These are phyloP conservation scores for Oscheius sp. DNA, from an alignment of 1,140 invertebrate genomes.

Conservation along the genomic window DNA sequence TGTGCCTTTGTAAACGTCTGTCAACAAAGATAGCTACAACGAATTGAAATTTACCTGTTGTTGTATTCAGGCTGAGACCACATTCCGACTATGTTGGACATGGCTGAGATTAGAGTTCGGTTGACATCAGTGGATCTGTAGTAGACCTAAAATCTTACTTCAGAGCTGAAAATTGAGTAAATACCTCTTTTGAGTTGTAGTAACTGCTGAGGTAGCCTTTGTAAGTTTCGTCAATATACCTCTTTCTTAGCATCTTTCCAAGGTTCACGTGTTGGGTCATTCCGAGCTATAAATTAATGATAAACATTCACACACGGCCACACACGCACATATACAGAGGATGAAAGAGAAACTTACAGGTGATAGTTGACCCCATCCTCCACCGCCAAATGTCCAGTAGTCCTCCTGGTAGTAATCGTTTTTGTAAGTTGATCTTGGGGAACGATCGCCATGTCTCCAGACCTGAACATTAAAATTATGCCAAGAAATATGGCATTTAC, in stretches of 20 bases:
- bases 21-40: background rate
- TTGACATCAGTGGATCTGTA: conserved; percentile 40
- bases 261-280: conserved; percentile 36
- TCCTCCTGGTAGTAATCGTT: conserved; percentile 24
- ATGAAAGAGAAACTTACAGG: too few species aligned
- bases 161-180: background rate
- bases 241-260: conserved; percentile 19
- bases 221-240: conserved; percentile 9
- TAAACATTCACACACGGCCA: too few species aligned
- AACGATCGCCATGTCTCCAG: conserved; percentile 42
- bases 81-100: conserved; percentile 40
- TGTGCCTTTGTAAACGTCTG: background rate
- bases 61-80: conserved; percentile 16
- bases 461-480: conserved; percentile 7
- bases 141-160: conserved; percentile 27
- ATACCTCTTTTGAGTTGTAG: conserved; percentile 32
- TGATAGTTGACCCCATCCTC: conserved; percentile 31
- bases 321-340: too few species aligned
- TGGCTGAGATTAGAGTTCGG: conserved; percentile 37
- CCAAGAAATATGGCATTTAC: too few species aligned
- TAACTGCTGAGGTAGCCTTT: conserved; percentile 4
- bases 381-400: conserved; percentile 30
- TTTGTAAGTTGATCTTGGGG: conserved; percentile 31
- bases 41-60: background rate
- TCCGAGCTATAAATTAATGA: conserved; percentile 10